Conservation (phyloP, 2,888 invertebrate species). For the Dicranocentrus wangi region DNA sequence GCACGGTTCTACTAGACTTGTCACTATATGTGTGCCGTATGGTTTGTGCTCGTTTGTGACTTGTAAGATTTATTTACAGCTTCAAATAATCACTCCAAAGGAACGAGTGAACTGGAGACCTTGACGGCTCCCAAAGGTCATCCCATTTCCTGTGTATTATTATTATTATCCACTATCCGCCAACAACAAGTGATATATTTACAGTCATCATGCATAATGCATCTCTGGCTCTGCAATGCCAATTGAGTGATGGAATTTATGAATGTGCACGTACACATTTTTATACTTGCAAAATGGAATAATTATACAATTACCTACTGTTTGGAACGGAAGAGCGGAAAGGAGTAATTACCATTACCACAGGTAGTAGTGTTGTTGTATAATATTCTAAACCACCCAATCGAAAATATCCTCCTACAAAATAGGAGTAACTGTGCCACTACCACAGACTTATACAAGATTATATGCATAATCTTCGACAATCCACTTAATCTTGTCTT, state of each 20-base stretch:
- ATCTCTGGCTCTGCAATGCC: background rate
- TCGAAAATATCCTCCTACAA: background rate
- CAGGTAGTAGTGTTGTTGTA: background rate
- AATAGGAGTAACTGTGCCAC: too few relatives aligned
- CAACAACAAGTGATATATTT: constrained; percentile 18
- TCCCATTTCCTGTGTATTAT: constrained; percentile 36
- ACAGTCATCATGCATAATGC: constrained; percentile 17
- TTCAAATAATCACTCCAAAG: background rate
- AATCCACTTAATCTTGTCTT: constrained; percentile 9
- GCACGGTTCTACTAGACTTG: too few relatives aligned
- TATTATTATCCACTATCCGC: background rate
- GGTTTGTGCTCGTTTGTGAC: too few relatives aligned
- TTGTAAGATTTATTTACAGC: constrained; percentile 6
- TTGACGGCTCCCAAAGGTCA: constrained; percentile 34
- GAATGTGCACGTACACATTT: background rate
- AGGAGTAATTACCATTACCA: constrained; percentile 19
- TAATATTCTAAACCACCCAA: background rate
- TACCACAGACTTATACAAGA: constrained; percentile 2
- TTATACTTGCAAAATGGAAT: too few relatives aligned
- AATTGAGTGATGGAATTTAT: too few relatives aligned
- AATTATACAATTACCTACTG: background rate
- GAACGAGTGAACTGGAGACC: constrained; percentile 30
- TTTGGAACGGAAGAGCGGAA: constrained; percentile 23
- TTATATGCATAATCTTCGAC: constrained; percentile 25
- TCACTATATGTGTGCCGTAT: too few relatives aligned